Evolutionary conservation across 2,797 vertebrate species (phyloP), one percentile per base, ranked within the genome.

Genomic region (Lycodopsis pacificus): DNA sequence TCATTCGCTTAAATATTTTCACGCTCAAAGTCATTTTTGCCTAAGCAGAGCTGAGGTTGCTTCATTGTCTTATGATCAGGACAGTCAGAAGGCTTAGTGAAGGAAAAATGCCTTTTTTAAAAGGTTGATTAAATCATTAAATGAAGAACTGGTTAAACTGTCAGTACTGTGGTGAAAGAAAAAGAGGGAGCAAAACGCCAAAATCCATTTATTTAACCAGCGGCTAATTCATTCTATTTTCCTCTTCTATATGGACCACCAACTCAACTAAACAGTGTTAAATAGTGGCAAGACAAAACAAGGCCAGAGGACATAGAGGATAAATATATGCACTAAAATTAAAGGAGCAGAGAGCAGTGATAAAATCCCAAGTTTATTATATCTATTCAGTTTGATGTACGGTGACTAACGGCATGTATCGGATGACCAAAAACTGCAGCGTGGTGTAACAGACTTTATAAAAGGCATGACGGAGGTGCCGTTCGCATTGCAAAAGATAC

Each of bases 41-140:
- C 58, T 62, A 25, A 62, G 54, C 62, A 53, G 53, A 81, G 53
- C 61, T 32, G 56, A 73, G 36, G 65, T 62, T 65, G 34, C 25
- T 81, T 84, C 63, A 71, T 75, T 87, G 80, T 77, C 68, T 84
- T 77, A 49, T 25, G n/a, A 78, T 71, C 63, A 49, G 74, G 59
- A 66, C 67, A 48, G 71, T 69, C 65, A 59, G 73, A 76, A 69
- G 57, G 73, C 65, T 78, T 13, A 54, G 70, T 69, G 36, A 56
- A 49, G 22, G 64, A 75, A 25, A 79, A 83, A 65, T 64, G 30
- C 25, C 17, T 80, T 77, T 75, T 65, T 53, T 56, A 34, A 75
- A 88, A 81, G 79, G 73, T 77, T 88, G 81, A 91, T 88, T 86
- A 79, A 89, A 87, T 85, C 61, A 75, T 89, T 89, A 86, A 82